Percentiles rank a stretch among this genome's conserved stretches.
Conservation (phyloP, 2,113 vertebrate species). For the Dicaeum eximium region DNA sequence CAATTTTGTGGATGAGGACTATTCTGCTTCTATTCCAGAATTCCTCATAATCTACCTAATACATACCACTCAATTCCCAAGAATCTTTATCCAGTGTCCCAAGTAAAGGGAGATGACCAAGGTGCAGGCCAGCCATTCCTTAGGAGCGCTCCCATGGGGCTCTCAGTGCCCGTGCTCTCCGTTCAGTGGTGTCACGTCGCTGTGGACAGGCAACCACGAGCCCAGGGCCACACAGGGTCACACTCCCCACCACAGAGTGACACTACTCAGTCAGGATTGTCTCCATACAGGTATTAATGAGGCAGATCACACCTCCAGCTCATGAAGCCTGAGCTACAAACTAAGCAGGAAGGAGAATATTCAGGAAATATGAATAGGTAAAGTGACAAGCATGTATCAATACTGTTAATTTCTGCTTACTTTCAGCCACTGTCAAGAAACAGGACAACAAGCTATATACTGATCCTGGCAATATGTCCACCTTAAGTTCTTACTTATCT, state of each 20-base stretch:
- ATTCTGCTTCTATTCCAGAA: background rate
- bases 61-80: background rate
- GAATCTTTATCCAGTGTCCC: background rate
- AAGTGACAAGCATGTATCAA: background rate
- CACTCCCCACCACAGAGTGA: background rate
- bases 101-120: background rate
- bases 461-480: background rate
- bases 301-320: background rate
- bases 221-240: background rate
- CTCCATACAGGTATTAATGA: background rate
- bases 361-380: too few relatives aligned
- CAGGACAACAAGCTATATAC: background rate
- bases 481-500: background rate
- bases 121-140: background rate
- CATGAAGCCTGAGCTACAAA: background rate
- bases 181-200: accelerated
- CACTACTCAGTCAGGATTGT: accelerated
- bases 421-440: background rate
- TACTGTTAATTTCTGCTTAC: background rate
- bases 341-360: background rate
- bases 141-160: accelerated
- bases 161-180: background rate
- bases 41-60: background rate
- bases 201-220: accelerated
- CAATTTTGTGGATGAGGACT: background rate